phyloP scores from a whole-genome alignment of 92 coral and sea anemone species.

The Bergia sp. region DNA sequence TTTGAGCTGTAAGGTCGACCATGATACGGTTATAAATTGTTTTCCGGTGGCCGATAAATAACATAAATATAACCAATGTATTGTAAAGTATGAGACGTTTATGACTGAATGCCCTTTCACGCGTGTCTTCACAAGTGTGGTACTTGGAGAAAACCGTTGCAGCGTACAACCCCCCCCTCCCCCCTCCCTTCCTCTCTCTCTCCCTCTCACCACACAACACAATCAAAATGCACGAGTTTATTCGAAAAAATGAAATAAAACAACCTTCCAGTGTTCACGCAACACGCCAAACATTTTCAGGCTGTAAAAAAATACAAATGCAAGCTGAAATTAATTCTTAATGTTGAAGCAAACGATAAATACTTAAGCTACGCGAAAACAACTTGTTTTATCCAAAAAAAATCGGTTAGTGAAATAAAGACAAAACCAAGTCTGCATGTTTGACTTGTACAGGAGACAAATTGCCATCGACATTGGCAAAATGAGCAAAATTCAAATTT shows the following conservation, averaged over 20 bases:
- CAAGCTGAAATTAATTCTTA: conserved; percentile 26
- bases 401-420: neutral
- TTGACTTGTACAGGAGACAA: neutral
- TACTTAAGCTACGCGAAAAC: neutral
- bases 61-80: no score
- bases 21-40: no score
- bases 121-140: no score
- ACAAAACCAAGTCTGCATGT: neutral
- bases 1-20: no score
- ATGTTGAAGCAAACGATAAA: conserved; percentile 10
- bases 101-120: no score
- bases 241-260: conserved; percentile 27
- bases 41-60: no score
- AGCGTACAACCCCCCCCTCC: no score
- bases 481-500: neutral
- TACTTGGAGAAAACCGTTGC: no score
- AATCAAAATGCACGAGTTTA: conserved; percentile 28
- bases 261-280: neutral
- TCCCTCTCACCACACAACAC: neutral
- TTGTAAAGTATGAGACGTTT: no score
- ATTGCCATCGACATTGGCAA: neutral
- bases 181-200: no score
- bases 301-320: conserved; percentile 8
- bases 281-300: neutral
- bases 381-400: neutral